These are phyloP conservation scores for Crotalus tigris DNA, from an alignment of 2,113 vertebrate genomes.

Conservation along the genomic window DNA sequence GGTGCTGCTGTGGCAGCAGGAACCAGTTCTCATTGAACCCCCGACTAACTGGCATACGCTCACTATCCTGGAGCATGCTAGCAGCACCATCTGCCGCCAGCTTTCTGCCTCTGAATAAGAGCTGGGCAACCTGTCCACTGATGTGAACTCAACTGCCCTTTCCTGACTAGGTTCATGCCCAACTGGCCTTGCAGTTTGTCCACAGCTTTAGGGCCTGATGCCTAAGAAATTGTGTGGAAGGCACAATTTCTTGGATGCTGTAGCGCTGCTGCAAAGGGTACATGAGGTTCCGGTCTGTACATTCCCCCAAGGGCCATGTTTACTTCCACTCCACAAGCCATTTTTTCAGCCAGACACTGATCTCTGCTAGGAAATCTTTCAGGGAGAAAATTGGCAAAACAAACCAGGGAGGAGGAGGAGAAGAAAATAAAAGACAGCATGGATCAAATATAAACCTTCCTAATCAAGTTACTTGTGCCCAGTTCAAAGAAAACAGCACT, in stretches of 20 bases:
- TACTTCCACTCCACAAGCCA: background rate
- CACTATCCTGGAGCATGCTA: background rate
- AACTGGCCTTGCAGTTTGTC: background rate
- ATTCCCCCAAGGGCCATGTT: conserved; percentile 13
- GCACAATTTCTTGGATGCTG: background rate
- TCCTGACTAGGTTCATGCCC: background rate
- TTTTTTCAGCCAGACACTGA: conserved; percentile 5
- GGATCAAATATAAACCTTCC: background rate
- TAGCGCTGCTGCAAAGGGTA: background rate
- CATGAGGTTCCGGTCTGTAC: background rate
- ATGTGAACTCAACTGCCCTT: background rate
- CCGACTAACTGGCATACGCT: background rate
- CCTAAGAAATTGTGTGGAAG: background rate
- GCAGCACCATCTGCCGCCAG: conserved; percentile 18
- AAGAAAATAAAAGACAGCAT: background rate
- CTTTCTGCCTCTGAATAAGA: background rate
- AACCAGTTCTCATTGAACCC: background rate
- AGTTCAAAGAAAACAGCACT: background rate
- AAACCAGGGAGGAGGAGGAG: background rate
- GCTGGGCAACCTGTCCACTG: background rate
- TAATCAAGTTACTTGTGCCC: background rate
- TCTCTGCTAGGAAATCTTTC: conserved; percentile 19
- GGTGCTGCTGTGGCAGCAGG: conserved; percentile 20
- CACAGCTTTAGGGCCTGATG: background rate
- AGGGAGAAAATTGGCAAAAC: conserved; percentile 25